Percentiles rank a stretch among this genome's conserved stretches.
phyloP scores from a whole-genome alignment of 2,888 invertebrate species.

The Eulithis testata region DNA sequence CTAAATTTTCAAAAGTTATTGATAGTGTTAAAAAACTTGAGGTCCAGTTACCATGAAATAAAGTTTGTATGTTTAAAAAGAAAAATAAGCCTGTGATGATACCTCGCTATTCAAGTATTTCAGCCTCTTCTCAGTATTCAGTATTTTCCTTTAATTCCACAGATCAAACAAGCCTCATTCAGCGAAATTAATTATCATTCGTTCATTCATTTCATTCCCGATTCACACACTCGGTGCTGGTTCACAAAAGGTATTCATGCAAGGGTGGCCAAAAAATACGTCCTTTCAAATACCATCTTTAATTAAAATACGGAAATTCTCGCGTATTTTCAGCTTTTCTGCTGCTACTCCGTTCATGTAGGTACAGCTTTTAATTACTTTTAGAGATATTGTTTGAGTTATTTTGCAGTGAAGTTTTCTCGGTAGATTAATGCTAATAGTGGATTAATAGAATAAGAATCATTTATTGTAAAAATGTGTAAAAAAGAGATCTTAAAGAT shows the following conservation, averaged over 20 bases:
- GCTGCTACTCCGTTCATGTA: slow-evolving; percentile 6
- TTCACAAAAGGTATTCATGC: slow-evolving; percentile 9
- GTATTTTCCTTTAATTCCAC: slow-evolving; percentile 29
- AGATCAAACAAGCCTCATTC: slow-evolving; percentile 25
- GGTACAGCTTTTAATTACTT: slow-evolving; percentile 27
- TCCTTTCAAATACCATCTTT: slow-evolving; percentile 31
- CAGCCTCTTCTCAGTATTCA: slow-evolving; percentile 4
- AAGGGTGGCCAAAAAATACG: slow-evolving; percentile 25
- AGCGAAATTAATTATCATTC: slow-evolving; percentile 30
- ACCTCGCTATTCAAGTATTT: slow-evolving; percentile 1
- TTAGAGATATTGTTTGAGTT: slow-evolving; percentile 12
- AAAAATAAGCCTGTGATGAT: too few species aligned
- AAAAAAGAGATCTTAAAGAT: too few species aligned
- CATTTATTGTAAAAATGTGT: too few species aligned
- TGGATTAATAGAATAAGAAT: not conserved
- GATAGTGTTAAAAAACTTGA: too few species aligned
- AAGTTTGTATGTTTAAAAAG: too few species aligned
- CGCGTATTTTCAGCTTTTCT: slow-evolving; percentile 15
- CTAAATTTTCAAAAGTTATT: too few species aligned
- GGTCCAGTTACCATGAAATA: too few species aligned
- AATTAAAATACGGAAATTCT: slow-evolving; percentile 24
- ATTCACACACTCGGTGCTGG: slow-evolving; percentile 6
- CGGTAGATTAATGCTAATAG: slow-evolving; percentile 1
- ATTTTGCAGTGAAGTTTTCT: slow-evolving; percentile 14
- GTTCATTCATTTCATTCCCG: slow-evolving; percentile 24